Base-by-base conservation (phyloP, 2,113 vertebrate genomes). In the Peromyscus leucopus region DNA sequence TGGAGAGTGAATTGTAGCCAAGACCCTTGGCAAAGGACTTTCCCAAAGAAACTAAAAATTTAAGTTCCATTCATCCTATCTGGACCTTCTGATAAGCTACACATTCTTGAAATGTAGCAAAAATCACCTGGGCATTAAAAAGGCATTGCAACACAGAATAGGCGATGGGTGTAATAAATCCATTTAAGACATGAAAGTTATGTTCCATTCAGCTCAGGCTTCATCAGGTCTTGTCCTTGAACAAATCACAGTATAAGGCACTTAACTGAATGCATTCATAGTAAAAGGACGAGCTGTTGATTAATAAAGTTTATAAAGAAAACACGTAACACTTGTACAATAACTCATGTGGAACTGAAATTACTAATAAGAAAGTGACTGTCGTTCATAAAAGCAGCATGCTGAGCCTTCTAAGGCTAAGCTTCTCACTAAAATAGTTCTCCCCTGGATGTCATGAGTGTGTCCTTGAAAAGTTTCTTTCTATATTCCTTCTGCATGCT, bases 111-210 rank as follows among this genome's bases (percentile, higher is more conserved):
- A 86, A 17, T 42, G 24, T 28, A 78, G 39, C 31, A 95, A 82
- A 92, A 90, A 71, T 51, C 71, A 71, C 57, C 42, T 85, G 67
- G 22, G 9, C 57, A 76, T 96, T 80, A 75, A 83, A 92, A 95
- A 90, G 26, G 3, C 8, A 51, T 94, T 61, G n/a, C 17, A 84
- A 74, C 36, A 78, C 2, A 92, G 26, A 85, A 63, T 17, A 96
- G 17, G 19, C 67, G 63, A 78, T 7, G 6, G 8, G 2, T 63
- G 12, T 61, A 26, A 15, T 67, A 61, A 94, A 21, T 89, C 5
- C 75, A 6, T 31, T 69, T 82, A 89, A 74, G 67, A 42, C 7
- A 19, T 79, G 48, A 87, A 95, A 72, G 55, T 67, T 82, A 74
- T 33, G 16, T 57, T 87, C 61, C 85, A 2, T 76, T 89, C 21